Evolutionary conservation across 2,888 invertebrate species (phyloP).

Genomic region (Diachrysia chrysitis): DNA sequence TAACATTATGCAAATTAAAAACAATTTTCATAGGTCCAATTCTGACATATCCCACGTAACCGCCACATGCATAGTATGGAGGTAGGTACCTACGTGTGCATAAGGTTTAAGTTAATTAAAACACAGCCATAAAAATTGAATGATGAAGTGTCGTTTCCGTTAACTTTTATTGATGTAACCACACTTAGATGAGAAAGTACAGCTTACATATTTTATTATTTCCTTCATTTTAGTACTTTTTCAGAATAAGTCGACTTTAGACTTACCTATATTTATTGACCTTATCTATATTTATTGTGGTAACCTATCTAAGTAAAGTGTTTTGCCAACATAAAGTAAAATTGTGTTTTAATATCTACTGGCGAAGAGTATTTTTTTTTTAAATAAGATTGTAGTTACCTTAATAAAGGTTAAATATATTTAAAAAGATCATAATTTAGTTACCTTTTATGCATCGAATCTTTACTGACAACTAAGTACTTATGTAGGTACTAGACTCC

Average conservation of each 20-base stretch:
- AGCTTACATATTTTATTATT: constrained; percentile 26
- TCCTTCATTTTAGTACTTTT: constrained; percentile 13
- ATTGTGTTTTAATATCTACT: not conserved
- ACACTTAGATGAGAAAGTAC: constrained; percentile 40
- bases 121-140: constrained; percentile 56
- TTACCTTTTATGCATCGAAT: too few relatives aligned
- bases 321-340: not conserved
- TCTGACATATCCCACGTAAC: constrained; percentile 57
- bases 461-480: too few relatives aligned
- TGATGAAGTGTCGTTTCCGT: constrained; percentile 60
- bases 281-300: too few relatives aligned
- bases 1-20: constrained; percentile 77
- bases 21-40: constrained; percentile 67
- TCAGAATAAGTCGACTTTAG: constrained; percentile 5
- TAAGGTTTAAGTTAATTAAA: constrained; percentile 52
- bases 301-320: not conserved
- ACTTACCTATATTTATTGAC: too few relatives aligned
- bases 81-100: constrained; percentile 39
- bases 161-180: constrained; percentile 65
- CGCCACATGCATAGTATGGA: constrained; percentile 46
- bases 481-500: not conserved
- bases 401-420: too few relatives aligned
- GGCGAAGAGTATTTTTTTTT: too few relatives aligned
- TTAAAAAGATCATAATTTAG: too few relatives aligned
- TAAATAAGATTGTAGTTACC: too few relatives aligned